Evolutionary conservation across 2,888 invertebrate genomes (phyloP).

Genomic region (Rhorus exstirpatorius): DNA sequence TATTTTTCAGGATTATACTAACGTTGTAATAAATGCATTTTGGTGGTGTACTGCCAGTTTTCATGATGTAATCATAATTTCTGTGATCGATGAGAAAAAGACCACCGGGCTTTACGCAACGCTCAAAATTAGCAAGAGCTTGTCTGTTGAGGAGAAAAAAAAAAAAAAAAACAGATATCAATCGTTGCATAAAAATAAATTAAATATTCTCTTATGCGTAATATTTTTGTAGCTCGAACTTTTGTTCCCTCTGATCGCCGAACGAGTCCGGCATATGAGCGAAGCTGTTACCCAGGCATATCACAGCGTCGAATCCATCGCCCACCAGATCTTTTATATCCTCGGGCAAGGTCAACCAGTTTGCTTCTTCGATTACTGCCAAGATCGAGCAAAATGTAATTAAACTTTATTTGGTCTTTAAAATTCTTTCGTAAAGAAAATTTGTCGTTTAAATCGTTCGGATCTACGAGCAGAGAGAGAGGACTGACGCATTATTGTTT

Average conservation of each 20-base stretch:
- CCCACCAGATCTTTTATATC: constrained; percentile 90
- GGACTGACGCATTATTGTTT: too few species aligned
- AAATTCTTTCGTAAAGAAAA: too few species aligned
- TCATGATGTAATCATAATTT: constrained; percentile 94
- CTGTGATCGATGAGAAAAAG: constrained; percentile 95
- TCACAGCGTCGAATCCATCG: constrained; percentile 94
- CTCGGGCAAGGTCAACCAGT: constrained; percentile 93
- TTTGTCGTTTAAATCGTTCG: too few species aligned
- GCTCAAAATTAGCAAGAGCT: constrained; percentile 93
- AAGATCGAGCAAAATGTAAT: constrained; percentile 28
- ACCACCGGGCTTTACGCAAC: constrained; percentile 94
- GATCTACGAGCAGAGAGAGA: too few species aligned
- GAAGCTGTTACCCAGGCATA: constrained; percentile 96
- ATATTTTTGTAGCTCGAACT: constrained; percentile 81
- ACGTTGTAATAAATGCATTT: constrained; percentile 97
- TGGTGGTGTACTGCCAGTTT: constrained; percentile 91
- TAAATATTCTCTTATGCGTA: background rate
- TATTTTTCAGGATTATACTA: constrained; percentile 84
- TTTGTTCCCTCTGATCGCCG: constrained; percentile 93
- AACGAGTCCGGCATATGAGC: constrained; percentile 94
- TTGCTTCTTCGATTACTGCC: constrained; percentile 95
- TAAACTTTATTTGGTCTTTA: constrained; percentile 11
- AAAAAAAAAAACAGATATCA: constrained; percentile 58
- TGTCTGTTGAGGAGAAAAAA: constrained; percentile 84
- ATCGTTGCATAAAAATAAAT: background rate